Percentiles rank a stretch among this genome's conserved stretches.
phyloP scores from a whole-genome alignment of 1,140 invertebrate species.

The Trialeurodes vaporariorum region DNA sequence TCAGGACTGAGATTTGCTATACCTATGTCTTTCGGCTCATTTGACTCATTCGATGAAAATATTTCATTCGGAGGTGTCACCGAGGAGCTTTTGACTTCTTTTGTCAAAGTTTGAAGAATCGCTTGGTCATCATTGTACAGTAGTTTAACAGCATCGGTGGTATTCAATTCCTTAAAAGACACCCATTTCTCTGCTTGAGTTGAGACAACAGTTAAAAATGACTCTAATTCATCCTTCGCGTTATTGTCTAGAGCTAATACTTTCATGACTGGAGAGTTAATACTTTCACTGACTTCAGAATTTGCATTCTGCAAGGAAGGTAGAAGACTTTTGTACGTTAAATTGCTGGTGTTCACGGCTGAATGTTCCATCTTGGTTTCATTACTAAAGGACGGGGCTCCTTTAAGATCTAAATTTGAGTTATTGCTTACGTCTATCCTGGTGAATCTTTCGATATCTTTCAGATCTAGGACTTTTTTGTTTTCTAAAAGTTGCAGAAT shows the following conservation, averaged over 20 bases:
- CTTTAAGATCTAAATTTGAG: not conserved
- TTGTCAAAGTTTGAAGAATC: too few relatives aligned
- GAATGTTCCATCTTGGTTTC: not conserved
- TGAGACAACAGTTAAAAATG: not conserved
- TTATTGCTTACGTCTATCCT: not conserved
- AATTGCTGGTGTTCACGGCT: too few relatives aligned
- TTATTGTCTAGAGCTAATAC: too few relatives aligned
- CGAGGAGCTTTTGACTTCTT: too few relatives aligned
- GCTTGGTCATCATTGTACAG: too few relatives aligned
- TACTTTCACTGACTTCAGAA: not conserved
- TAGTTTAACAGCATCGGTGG: not conserved
- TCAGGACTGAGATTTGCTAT: too few relatives aligned
- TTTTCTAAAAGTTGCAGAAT: not conserved
- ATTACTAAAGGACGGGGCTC: too few relatives aligned
- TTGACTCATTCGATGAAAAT: too few relatives aligned
- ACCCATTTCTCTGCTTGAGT: not conserved
- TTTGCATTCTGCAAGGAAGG: not conserved
- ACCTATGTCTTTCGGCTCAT: too few relatives aligned
- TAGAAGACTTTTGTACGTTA: not conserved
- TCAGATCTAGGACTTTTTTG: not conserved
- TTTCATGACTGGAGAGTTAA: not conserved
- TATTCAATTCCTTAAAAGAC: not conserved
- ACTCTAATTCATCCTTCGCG: not conserved
- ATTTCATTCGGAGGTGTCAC: too few relatives aligned
- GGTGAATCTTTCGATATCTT: not conserved